These are phyloP conservation scores for Pantelozetes paolii DNA, from an alignment of 2,888 invertebrate species.

Conservation along the genomic window DNA sequence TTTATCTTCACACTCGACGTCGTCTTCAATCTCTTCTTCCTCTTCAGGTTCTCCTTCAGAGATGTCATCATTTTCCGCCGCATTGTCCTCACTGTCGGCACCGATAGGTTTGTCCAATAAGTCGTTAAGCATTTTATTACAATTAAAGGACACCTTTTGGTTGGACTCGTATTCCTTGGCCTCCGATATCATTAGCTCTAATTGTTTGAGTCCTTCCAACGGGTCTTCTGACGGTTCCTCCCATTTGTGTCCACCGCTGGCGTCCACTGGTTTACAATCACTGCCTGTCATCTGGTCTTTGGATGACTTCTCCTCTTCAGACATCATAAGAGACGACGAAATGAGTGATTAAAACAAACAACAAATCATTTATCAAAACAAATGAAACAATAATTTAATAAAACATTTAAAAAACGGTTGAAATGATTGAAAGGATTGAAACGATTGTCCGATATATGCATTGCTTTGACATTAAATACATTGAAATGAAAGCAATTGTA, in stretches of 20 bases:
- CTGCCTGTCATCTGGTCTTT: not conserved
- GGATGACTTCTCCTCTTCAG: too few species aligned
- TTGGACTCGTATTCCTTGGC: not conserved
- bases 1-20: constrained; percentile 41
- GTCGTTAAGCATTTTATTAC: constrained; percentile 21
- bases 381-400: too few species aligned
- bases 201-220: not conserved
- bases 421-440: too few species aligned
- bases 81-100: constrained; percentile 45
- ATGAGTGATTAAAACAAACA: too few species aligned
- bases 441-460: too few species aligned
- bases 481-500: too few species aligned
- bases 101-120: constrained; percentile 41
- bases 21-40: constrained; percentile 59
- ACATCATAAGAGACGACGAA: too few species aligned
- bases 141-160: constrained; percentile 2
- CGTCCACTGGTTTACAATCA: not conserved
- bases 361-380: too few species aligned
- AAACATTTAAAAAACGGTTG: too few species aligned
- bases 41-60: constrained; percentile 49
- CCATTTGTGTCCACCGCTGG: not conserved
- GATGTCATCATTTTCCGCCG: constrained; percentile 50
- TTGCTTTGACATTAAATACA: too few species aligned
- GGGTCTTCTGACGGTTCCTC: not conserved
- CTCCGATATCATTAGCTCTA: not conserved